These are phyloP conservation scores for Luscinia luscinia DNA, from an alignment of 2,797 vertebrate species.

Conservation along the genomic window DNA sequence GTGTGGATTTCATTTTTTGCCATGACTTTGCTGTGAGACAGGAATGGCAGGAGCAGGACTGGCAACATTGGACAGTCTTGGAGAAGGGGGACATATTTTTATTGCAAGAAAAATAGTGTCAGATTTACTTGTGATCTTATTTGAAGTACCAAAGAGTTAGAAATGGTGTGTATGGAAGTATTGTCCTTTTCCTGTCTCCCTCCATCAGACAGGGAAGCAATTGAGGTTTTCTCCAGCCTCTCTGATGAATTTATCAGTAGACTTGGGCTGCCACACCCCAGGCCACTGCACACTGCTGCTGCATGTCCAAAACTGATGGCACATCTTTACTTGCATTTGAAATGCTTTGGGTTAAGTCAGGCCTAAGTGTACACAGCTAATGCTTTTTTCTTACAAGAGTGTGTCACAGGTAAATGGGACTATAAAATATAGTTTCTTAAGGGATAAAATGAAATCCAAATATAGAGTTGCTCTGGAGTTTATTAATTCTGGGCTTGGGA, in stretches of 20 bases:
- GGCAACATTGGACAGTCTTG: neutral
- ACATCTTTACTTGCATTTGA: neutral
- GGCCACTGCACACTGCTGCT: neutral
- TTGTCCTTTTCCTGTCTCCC: neutral
- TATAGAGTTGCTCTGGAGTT: neutral
- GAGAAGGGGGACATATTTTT: neutral
- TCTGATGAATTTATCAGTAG: neutral
- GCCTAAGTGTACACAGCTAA: neutral
- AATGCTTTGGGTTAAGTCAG: neutral
- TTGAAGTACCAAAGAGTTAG: neutral
- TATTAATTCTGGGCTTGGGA: neutral
- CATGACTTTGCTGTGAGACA: neutral
- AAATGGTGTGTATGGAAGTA: neutral
- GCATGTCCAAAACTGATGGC: rapidly evolving
- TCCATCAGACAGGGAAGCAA: neutral
- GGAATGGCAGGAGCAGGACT: neutral
- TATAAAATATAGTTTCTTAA: neutral
- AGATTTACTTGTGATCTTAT: neutral
- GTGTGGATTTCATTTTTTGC: neutral
- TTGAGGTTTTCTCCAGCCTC: neutral
- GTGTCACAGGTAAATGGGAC: neutral
- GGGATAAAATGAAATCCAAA: neutral
- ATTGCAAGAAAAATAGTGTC: neutral
- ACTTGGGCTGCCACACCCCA: neutral
- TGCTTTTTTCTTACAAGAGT: neutral